A percentile compares a stretch with the other conserved stretches of the same genome.
Evolutionary conservation across 1,140 invertebrate species (phyloP).

Genomic region (Limonius californicus): DNA sequence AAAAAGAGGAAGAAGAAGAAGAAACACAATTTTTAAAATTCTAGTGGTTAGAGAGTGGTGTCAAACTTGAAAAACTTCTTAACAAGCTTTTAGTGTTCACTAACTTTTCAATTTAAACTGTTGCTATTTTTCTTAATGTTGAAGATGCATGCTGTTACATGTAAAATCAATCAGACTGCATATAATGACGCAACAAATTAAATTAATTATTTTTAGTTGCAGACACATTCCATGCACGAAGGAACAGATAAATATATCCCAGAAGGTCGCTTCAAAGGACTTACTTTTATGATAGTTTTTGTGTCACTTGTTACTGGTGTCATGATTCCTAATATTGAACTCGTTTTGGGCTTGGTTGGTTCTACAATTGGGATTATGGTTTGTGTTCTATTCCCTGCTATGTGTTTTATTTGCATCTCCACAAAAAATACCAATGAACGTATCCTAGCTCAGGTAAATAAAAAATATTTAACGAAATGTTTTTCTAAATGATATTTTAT

Average conservation of each 20-base stretch:
- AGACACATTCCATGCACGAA: conserved; percentile 49
- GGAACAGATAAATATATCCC: conserved; percentile 63
- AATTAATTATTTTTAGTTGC: conserved; percentile 24
- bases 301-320: conserved; percentile 74
- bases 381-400: conserved; percentile 86
- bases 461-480: background rate
- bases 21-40: no score
- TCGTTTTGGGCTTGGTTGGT: conserved; percentile 87
- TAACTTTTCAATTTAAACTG: no score
- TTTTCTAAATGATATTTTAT: no score
- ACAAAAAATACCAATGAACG: conserved; percentile 72
- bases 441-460: conserved; percentile 61
- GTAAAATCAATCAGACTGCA: no score
- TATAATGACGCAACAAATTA: no score
- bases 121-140: background rate
- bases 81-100: no score
- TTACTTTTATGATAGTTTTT: conserved; percentile 73
- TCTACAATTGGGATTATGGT: conserved; percentile 94
- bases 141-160: background rate
- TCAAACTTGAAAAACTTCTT: no score
- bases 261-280: conserved; percentile 69
- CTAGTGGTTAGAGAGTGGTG: no score
- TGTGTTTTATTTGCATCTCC: conserved; percentile 67
- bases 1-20: no score
- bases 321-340: conserved; percentile 83